A percentile compares a stretch with the other conserved stretches of the same genome.
phyloP scores from a whole-genome alignment of 2,888 invertebrate genomes.

The Gari tellinella region DNA sequence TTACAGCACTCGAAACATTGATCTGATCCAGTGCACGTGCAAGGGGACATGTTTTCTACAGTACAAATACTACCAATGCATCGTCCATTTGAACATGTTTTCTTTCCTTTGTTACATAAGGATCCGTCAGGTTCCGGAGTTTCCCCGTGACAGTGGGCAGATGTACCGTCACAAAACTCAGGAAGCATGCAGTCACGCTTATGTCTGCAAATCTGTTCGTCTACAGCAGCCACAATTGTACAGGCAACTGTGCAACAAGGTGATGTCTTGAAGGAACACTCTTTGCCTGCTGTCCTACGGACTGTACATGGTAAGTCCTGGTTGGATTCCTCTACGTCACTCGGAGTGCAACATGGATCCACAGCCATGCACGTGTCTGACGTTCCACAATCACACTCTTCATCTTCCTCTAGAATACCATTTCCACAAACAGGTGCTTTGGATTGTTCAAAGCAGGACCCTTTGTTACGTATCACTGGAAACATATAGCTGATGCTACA shows the following conservation, averaged over 20 bases:
- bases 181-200: slow-evolving; percentile 60
- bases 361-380: slow-evolving; percentile 50
- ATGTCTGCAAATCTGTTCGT: slow-evolving; percentile 53
- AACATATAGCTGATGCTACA: slow-evolving; percentile 75
- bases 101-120: slow-evolving; percentile 59
- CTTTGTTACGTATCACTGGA: slow-evolving; percentile 75
- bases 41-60: slow-evolving; percentile 46
- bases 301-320: slow-evolving; percentile 69
- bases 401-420: slow-evolving; percentile 68
- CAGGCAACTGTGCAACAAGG: slow-evolving; percentile 70
- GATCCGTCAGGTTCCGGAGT: slow-evolving; percentile 50
- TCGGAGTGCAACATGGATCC: slow-evolving; percentile 73
- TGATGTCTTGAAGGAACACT: slow-evolving; percentile 65
- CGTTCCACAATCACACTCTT: slow-evolving; percentile 77
- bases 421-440: slow-evolving; percentile 72
- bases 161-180: slow-evolving; percentile 64
- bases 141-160: slow-evolving; percentile 62
- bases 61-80: slow-evolving; percentile 67
- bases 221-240: slow-evolving; percentile 20
- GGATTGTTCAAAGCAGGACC: slow-evolving; percentile 61
- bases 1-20: slow-evolving; percentile 69
- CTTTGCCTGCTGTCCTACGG: slow-evolving; percentile 58
- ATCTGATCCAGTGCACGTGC: slow-evolving; percentile 52
- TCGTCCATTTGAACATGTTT: slow-evolving; percentile 61
- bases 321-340: slow-evolving; percentile 36